Evolutionary conservation across 2,113 vertebrate genomes (phyloP), one percentile per base, ranked within the genome.

Genomic region (Butorides virescens): DNA sequence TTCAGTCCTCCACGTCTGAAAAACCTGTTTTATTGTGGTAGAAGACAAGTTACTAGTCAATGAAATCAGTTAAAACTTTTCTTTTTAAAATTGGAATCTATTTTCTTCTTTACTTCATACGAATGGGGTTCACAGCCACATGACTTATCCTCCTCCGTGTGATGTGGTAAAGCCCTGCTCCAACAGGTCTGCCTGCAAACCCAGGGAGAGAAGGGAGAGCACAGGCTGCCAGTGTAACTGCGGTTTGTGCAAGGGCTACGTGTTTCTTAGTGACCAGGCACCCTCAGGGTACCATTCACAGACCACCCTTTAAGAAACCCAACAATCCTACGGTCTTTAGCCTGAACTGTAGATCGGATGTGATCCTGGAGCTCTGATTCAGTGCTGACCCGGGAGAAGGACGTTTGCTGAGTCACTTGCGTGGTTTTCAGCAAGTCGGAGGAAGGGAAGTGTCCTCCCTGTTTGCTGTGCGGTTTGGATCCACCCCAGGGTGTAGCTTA

Each of bases 321-420:
- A 75, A 3, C 42, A 55, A 1, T 62, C 49, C 37, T n/a, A 4
- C 63, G 5, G 52, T 47, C 66, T 75, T 63, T 67, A 47, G 56
- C 53, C 66, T 68, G 71, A 34, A 2, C 34, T 56, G 53, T 82
- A 71, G 67, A 56, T 92, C 42, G 27, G 8, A 46, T 70, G 44
- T 27, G 14, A 7, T 77, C 66, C 36, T 30, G 22, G 58, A 85
- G 46, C 52, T 65, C 13, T 85, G n/a, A 52, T 67, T 85, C 77
- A 26, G 34, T 66, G 67, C 81, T 93, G 84, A 68, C 70, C 94
- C 92, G 76, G 70, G 36, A 78, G 62, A 30, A 85, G 71, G 67
- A 55, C 29, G 15, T 70, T 22, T 10, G 44, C 10, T 62, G 77
- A 92, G 84, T 90, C 82, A 78, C 44, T 61, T 21, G 5, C 2